Conservation (phyloP, 2,113 vertebrate genomes). For the Seriola aureovittata region DNA sequence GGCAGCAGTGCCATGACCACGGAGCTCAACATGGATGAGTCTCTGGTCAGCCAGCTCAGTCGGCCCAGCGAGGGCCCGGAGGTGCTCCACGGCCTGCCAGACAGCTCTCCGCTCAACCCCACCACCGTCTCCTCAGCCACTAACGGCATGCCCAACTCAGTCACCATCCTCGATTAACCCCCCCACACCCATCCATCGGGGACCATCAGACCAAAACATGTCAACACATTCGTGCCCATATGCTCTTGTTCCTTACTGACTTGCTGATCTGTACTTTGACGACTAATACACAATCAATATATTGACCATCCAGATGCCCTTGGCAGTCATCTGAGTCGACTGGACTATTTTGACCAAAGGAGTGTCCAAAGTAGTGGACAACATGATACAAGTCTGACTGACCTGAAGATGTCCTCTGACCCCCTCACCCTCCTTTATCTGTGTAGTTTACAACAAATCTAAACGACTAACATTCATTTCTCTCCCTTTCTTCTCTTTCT, state of each 20-base stretch:
- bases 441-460: constrained; percentile 67
- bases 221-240: constrained; percentile 76
- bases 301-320: constrained; percentile 65
- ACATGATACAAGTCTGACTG: constrained; percentile 66
- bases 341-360: constrained; percentile 79
- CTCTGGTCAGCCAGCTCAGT: constrained; percentile 92
- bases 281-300: constrained; percentile 73
- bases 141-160: constrained; percentile 80
- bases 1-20: constrained; percentile 90
- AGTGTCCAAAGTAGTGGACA: constrained; percentile 78
- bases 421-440: constrained; percentile 32
- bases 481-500: constrained; percentile 34
- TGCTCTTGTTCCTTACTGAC: constrained; percentile 68
- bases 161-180: constrained; percentile 78
- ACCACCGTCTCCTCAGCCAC: constrained; percentile 55
- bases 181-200: constrained; percentile 39
- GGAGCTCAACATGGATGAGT: constrained; percentile 92
- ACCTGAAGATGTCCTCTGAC: constrained; percentile 63
- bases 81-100: constrained; percentile 75
- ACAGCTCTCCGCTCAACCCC: constrained; percentile 83
- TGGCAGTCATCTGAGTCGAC: constrained; percentile 69
- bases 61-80: constrained; percentile 86
- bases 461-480: constrained; percentile 62
- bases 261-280: constrained; percentile 64
- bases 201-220: constrained; percentile 79